Evolutionary conservation across 2,797 vertebrate genomes (phyloP).

Genomic region (Petrocephalus schoutedeni): DNA sequence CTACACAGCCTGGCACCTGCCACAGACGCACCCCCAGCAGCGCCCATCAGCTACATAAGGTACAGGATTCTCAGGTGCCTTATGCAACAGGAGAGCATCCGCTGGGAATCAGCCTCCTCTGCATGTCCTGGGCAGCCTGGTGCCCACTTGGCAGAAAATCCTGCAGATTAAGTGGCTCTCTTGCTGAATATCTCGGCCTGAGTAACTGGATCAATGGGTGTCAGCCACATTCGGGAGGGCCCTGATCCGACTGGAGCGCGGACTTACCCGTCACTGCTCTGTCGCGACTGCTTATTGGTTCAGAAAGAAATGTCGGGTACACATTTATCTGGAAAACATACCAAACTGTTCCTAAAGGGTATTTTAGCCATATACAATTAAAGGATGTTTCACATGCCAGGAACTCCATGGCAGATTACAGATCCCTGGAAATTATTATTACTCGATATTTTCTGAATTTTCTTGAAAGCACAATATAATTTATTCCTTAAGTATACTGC

Average conservation of each 20-base stretch:
- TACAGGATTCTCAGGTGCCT: not conserved
- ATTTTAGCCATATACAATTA: not conserved
- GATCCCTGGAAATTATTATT: not conserved
- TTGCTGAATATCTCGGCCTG: slow-evolving; percentile 30
- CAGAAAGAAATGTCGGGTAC: slow-evolving; percentile 27
- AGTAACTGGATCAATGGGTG: slow-evolving; percentile 23
- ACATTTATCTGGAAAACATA: not conserved
- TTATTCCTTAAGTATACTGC: not conserved
- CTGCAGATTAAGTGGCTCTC: not conserved
- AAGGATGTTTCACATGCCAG: not conserved
- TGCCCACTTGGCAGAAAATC: not conserved
- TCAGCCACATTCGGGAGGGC: not conserved
- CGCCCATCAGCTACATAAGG: not conserved
- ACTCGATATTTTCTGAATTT: not conserved
- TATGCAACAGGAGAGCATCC: not conserved
- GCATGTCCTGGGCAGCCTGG: not conserved
- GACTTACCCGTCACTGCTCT: slow-evolving; percentile 34
- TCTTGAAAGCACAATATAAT: not conserved
- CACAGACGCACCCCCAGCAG: not conserved
- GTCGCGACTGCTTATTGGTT: slow-evolving; percentile 33
- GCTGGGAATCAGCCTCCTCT: not conserved
- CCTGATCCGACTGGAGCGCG: not conserved
- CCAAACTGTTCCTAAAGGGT: not conserved
- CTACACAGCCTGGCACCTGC: not conserved
- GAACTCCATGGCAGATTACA: not conserved